Base-by-base conservation (phyloP, 2,888 invertebrate species). In the Plagodis pulveraria region DNA sequence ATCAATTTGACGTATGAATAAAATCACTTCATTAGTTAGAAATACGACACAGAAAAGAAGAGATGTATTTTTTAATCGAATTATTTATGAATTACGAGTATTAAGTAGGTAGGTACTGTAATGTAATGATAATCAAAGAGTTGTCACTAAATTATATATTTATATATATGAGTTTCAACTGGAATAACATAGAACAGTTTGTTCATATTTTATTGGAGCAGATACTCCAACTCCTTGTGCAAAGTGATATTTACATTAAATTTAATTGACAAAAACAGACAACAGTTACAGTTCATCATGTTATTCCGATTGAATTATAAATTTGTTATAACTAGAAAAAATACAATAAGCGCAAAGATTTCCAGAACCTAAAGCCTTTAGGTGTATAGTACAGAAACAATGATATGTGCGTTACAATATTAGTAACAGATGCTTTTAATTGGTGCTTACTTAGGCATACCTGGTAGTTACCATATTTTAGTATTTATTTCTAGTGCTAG, bases 351-450 rank as follows among this genome's bases (percentile, higher is more conserved):
- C 43, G 44, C 48, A 40, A 52, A 48, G 35, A 9, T 42, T n/a
- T 42, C n/a, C 7, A 48, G 11, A 22, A 22, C 22, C 22, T 50
- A 45, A 57, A 54, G 59, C 55, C 43, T 43, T 47, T 10, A 10
- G 6, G 50, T 59, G 62, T 63, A 65, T 58, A 54, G 56, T 53
- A 65, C 56, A 49, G 47, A 45, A 53, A 45, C 34, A 56, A 45
- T 55, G 48, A 65, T 51, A 56, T 56, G 59, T 38, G 45, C 32
- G 12, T 47, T 12, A 10, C 38, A 41, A 36, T 0, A 49, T 53
- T 53, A 58, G 52, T 58, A 22, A 22, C 22, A 48, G 8, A 53
- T 34, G 10, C 6, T 50, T 11, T 59, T 52, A 5, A 40, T 8
- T 10, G 54, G 44, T 55, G 49, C 35, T 36, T 52, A 51, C 49